Evolutionary conservation across 1,140 invertebrate genomes (phyloP), one percentile per base, ranked within the genome.

Genomic region (Caenorhabditis inopinata): DNA sequence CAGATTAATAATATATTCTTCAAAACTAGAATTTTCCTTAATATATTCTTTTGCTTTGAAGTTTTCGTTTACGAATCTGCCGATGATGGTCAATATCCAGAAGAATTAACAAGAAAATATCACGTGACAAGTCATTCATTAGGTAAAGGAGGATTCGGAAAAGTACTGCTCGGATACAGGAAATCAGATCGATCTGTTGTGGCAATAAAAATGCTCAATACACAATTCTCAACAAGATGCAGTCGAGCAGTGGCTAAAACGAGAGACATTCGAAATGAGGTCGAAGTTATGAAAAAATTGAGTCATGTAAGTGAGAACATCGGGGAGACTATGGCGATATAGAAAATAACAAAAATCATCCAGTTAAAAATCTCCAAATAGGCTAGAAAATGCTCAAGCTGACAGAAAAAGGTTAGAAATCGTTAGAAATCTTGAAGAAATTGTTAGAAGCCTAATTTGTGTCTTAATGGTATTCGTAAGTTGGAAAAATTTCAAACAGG

Each of bases 201-300:
- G 32, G 58, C 58, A 1, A 68, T 68, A 6, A 68, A 68, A 42
- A 2, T 2, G 5, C 32, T 68, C 16, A 68, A 68, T 12, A 68
- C 58, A 7, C 58, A 68, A 38, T 68, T 38, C 18, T 68, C 58
- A 18, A 68, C 58, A 68, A 35, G 58, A 38, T 68, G 58, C 32
- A 68, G 58, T 42, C 58, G 58, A 42, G 58, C 58, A 18, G 38
- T 68, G n/a, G 58, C 58, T 12, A 68, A 68, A 21, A 38, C 32
- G 18, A 16, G 58, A 1, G 58, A 68, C 23, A 68, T 68, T 21
- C 11, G n/a, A 21, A 68, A 68, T 11, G 58, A 68, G 32, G 58
- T 68, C 5, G 58, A 68, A 12, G 58, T 68, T n/a, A 68, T 68
- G 58, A 68, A 68, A 18, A 68, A 68, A 21, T 42, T 68, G 32